Conservation (phyloP, 2,113 vertebrate genomes). For the Oplegnathus fasciatus region DNA sequence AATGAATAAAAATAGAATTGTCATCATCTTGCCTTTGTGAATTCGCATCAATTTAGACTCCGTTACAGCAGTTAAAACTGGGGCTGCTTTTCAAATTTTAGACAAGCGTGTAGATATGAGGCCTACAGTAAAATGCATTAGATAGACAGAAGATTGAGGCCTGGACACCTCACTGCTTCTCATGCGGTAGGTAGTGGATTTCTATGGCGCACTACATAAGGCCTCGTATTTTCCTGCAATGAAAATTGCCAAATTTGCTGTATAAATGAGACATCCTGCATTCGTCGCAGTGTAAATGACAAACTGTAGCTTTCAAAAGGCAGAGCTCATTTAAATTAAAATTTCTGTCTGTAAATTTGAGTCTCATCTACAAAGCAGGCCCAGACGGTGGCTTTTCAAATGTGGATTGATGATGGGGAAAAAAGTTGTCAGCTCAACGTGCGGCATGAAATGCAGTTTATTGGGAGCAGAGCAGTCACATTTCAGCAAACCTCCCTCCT, state of each 20-base stretch:
- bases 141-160: constrained; percentile 1
- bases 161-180: neutral
- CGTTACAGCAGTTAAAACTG: neutral
- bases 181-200: constrained; percentile 10
- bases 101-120: too few relatives aligned
- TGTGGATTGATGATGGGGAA: neutral
- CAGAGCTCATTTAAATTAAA: neutral
- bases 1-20: neutral
- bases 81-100: constrained; percentile 9
- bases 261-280: neutral
- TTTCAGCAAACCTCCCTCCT: neutral
- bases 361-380: constrained; percentile 16
- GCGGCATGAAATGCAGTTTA: constrained; percentile 34
- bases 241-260: neutral
- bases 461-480: constrained; percentile 10
- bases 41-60: neutral
- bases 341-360: neutral
- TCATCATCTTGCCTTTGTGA: neutral
- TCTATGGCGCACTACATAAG: constrained; percentile 19
- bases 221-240: constrained; percentile 27
- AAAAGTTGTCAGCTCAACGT: constrained; percentile 15
- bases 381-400: constrained; percentile 1
- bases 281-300: constrained; percentile 13
- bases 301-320: neutral
- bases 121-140: neutral